Evolutionary conservation across 2,888 invertebrate species (phyloP).

Genomic region (Mycalesis mineus): DNA sequence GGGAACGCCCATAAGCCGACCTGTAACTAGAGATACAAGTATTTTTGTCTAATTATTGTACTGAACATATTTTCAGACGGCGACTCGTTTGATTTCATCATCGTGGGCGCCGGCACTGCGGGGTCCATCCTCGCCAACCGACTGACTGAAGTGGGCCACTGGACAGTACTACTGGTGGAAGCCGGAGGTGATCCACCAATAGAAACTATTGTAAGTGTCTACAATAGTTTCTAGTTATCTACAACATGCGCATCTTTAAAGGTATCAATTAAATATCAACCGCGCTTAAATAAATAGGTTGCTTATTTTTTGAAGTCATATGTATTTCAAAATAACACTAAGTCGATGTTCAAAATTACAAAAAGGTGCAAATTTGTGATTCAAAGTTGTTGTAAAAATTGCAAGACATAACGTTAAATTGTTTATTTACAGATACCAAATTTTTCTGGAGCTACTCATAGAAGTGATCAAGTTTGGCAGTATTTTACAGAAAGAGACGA

Average conservation of each 20-base stretch:
- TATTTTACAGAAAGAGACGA: slow-evolving; percentile 61
- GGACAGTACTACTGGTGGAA: slow-evolving; percentile 65
- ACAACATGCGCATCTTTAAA: too few species aligned
- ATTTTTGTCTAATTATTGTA: too few species aligned
- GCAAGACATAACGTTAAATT: not conserved
- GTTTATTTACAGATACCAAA: slow-evolving; percentile 57
- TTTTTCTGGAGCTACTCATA: slow-evolving; percentile 52
- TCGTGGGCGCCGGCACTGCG: slow-evolving; percentile 63
- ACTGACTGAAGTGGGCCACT: slow-evolving; percentile 51
- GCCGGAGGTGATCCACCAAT: slow-evolving; percentile 62
- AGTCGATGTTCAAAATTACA: too few species aligned
- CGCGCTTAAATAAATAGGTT: too few species aligned
- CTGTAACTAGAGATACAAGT: too few species aligned
- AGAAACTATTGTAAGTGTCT: slow-evolving; percentile 55
- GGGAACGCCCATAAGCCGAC: too few species aligned
- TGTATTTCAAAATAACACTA: too few species aligned
- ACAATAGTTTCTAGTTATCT: too few species aligned
- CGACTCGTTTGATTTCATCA: slow-evolving; percentile 61
- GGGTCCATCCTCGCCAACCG: slow-evolving; percentile 61
- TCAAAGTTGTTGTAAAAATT: too few species aligned
- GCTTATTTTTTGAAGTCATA: too few species aligned
- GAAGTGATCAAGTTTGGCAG: slow-evolving; percentile 50
- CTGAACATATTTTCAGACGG: slow-evolving; percentile 42
- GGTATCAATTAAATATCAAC: too few species aligned
- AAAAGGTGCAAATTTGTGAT: not conserved